phyloP scores from a whole-genome alignment of 2,113 vertebrate species.

The Gymnorhina tibicen region DNA sequence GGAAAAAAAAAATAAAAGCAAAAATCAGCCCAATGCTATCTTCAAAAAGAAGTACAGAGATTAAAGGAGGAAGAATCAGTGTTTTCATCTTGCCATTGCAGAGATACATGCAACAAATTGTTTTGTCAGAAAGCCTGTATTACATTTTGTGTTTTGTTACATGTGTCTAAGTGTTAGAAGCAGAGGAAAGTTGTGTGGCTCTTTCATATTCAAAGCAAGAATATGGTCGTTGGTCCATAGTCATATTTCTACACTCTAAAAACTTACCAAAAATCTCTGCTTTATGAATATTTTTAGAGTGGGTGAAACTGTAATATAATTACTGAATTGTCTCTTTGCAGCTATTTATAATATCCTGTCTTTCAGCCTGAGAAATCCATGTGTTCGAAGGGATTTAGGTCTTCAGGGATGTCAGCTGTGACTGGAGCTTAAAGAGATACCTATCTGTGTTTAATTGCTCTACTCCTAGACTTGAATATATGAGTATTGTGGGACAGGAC shows the following conservation, averaged over 20 bases:
- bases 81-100: background rate
- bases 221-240: background rate
- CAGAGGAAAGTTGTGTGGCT: background rate
- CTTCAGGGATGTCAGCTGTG: background rate
- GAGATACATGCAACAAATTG: background rate
- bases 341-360: background rate
- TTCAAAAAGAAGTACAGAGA: background rate
- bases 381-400: slow-evolving; percentile 14
- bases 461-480: background rate
- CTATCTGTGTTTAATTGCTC: slow-evolving; percentile 15
- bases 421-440: background rate
- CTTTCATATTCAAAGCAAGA: background rate
- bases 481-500: background rate
- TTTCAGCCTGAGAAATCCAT: slow-evolving; percentile 13
- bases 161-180: background rate
- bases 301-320: background rate
- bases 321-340: slow-evolving; percentile 9
- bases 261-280: background rate
- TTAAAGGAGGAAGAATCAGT: background rate
- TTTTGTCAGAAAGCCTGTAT: background rate
- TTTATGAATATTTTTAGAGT: background rate
- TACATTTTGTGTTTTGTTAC: background rate
- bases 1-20: background rate
- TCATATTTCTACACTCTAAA: background rate
- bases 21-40: background rate